Conservation (phyloP, 2,797 vertebrate genomes). For the Pogonophryne albipinna region DNA sequence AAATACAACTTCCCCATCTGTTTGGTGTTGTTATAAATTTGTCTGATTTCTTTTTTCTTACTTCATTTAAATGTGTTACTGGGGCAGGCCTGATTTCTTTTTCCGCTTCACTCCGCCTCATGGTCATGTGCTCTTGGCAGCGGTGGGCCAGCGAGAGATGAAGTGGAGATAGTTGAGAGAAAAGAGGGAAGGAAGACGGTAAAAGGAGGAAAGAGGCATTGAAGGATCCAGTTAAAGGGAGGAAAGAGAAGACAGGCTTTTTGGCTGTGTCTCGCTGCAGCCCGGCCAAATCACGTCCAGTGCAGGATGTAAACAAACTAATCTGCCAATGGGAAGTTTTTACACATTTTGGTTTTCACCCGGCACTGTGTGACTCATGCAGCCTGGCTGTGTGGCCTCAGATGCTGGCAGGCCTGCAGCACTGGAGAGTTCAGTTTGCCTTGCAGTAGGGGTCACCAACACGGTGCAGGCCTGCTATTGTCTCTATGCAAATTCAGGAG, state of each 20-base stretch:
- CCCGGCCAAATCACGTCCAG: slow-evolving; percentile 73
- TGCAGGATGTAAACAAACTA: slow-evolving; percentile 82
- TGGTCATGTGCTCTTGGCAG: slow-evolving; percentile 74
- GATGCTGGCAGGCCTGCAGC: slow-evolving; percentile 43
- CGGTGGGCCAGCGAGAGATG: slow-evolving; percentile 25
- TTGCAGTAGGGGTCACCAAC: slow-evolving; percentile 64
- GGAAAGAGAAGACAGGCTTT: slow-evolving; percentile 58
- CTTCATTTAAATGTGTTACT: slow-evolving; percentile 73
- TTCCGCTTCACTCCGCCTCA: slow-evolving; percentile 63
- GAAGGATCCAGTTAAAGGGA: slow-evolving; percentile 41
- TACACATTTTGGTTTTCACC: slow-evolving; percentile 73
- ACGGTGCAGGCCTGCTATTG: slow-evolving; percentile 41
- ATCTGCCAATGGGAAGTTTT: slow-evolving; percentile 76
- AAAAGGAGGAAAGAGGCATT: slow-evolving; percentile 25
- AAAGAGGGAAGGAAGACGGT: slow-evolving; percentile 39
- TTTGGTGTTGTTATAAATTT: slow-evolving; percentile 79
- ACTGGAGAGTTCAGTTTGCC: slow-evolving; percentile 65
- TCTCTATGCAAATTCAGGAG: neutral
- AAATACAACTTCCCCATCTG: slow-evolving; percentile 81
- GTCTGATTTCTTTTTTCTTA: slow-evolving; percentile 62
- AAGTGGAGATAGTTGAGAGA: slow-evolving; percentile 42
- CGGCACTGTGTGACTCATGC: slow-evolving; percentile 68
- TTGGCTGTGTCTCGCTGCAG: slow-evolving; percentile 59
- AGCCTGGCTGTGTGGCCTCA: slow-evolving; percentile 62
- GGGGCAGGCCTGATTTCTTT: slow-evolving; percentile 69